These are phyloP conservation scores for Syrista parreyssii DNA, from an alignment of 2,888 invertebrate genomes.

Conservation along the genomic window DNA sequence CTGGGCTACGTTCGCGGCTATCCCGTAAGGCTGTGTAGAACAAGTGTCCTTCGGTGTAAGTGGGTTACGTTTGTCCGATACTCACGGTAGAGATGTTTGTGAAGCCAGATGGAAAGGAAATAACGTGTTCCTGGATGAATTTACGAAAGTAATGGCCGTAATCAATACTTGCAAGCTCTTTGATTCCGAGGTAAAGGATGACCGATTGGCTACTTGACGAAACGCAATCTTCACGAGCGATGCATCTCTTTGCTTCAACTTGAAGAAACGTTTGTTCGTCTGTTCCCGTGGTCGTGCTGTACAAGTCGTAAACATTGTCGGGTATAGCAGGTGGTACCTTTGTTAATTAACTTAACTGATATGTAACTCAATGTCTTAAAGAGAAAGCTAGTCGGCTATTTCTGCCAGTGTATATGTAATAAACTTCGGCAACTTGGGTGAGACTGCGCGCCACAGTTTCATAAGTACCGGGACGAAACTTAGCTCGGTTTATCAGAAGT, in stretches of 20 bases:
- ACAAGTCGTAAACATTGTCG: background rate
- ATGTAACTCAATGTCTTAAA: constrained; percentile 47
- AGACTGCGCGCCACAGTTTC: constrained; percentile 29
- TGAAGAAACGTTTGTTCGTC: background rate
- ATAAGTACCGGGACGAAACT: constrained; percentile 41
- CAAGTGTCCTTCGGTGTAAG: too few relatives aligned
- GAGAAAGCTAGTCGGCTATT: constrained; percentile 18
- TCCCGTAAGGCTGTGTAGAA: background rate
- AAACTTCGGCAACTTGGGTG: constrained; percentile 37
- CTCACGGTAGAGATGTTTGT: background rate
- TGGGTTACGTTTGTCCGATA: too few relatives aligned
- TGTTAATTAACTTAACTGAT: constrained; percentile 44
- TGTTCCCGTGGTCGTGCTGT: background rate
- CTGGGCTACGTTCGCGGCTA: background rate
- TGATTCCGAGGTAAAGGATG: background rate
- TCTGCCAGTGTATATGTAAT: constrained; percentile 26
- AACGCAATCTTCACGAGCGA: background rate
- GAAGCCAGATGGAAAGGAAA: background rate
- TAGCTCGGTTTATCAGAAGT: constrained; percentile 46
- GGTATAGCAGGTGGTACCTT: constrained; percentile 6
- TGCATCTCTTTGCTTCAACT: background rate
- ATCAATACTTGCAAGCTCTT: background rate
- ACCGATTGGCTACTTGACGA: background rate
- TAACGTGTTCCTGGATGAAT: background rate
- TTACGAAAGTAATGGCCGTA: background rate